Evolutionary conservation across 2,888 invertebrate species (phyloP), one percentile per base, ranked within the genome.

Genomic region (Pemphredon lugubris): DNA sequence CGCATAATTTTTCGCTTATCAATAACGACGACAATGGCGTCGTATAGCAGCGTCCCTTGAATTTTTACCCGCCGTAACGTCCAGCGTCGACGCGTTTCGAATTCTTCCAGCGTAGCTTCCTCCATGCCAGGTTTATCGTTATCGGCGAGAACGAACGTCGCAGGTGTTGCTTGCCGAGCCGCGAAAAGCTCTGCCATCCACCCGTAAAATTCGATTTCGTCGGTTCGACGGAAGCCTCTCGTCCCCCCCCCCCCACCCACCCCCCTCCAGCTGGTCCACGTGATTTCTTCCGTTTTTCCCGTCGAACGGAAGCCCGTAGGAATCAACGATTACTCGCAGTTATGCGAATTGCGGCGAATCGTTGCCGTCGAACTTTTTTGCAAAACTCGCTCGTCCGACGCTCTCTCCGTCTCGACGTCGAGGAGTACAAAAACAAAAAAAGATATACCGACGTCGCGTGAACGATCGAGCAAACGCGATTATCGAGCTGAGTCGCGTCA

Each of bases 191-290:
- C 70, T 54, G 51, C 55, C 81, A 69, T 77, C 75, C 79, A 79
- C 65, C 83, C 81, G 72, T 82, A 73, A 83, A 83, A 83, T 81
- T 77, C 79, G 74, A 83, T 82, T 73, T 74, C 65, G 68, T 63
- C 75, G 79, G 70, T 78, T 63, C 79, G 75, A 64, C 74, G 73
- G 7, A 16, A 5, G 16, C 1, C 16, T 11, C 3, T 6, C 16
- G 16, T 40, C n/a, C 37, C n/a, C 4, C 30, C 30, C 7, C 7
- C 1, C 30, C 6, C 7, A 6, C 1, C 1, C 30, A 9, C 9
- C 9, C 9, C 30, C 9, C 9, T 30, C 26, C 26, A 3, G 6
- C n/a, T 34, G 1, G 9, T 1, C 11, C n/a, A 3, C 34, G 11
- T 34, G 9, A 11, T 9, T 34, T 34, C n/a, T 2, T 34, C n/a